phyloP scores from a whole-genome alignment of 2,888 invertebrate species.

The Pollenia griseotomentosa region DNA sequence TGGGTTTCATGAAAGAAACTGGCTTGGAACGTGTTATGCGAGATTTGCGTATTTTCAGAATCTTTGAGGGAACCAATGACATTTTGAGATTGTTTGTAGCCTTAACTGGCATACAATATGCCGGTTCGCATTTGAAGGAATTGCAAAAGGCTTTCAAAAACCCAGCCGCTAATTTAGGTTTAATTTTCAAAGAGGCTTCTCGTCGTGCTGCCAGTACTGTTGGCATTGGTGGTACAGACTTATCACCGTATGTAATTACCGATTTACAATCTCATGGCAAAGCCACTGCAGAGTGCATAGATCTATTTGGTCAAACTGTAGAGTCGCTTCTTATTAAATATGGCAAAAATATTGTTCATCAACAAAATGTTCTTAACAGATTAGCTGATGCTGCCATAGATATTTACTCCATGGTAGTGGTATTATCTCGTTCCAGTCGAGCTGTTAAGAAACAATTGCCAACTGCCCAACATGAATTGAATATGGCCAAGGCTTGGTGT shows the following conservation, averaged over 20 bases:
- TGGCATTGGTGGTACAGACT: slow-evolving; percentile 89
- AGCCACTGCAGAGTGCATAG: slow-evolving; percentile 86
- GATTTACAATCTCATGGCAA: slow-evolving; percentile 88
- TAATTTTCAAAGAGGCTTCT: slow-evolving; percentile 94
- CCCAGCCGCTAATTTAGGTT: slow-evolving; percentile 94
- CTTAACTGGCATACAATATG: slow-evolving; percentile 97
- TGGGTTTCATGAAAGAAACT: slow-evolving; percentile 97
- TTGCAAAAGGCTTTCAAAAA: slow-evolving; percentile 97
- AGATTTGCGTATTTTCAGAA: slow-evolving; percentile 98
- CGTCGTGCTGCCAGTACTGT: slow-evolving; percentile 92
- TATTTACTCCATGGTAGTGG: slow-evolving; percentile 93
- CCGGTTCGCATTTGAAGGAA: slow-evolving; percentile 96
- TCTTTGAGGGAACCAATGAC: slow-evolving; percentile 99
- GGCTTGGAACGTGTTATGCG: slow-evolving; percentile 96
- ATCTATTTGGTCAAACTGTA: slow-evolving; percentile 86
- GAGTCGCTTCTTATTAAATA: slow-evolving; percentile 93
- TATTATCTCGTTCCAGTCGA: slow-evolving; percentile 92
- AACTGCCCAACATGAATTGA: slow-evolving; percentile 90
- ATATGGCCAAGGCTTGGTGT: slow-evolving; percentile 93
- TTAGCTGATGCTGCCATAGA: slow-evolving; percentile 95
- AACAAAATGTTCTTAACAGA: slow-evolving; percentile 95
- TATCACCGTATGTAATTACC: slow-evolving; percentile 89
- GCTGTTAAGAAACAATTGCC: slow-evolving; percentile 88
- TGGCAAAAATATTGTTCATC: slow-evolving; percentile 92
- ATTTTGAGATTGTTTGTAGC: slow-evolving; percentile 98